These are phyloP conservation scores for Phaenicophaeus curvirostris DNA, from an alignment of 2,797 vertebrate genomes.

Conservation along the genomic window DNA sequence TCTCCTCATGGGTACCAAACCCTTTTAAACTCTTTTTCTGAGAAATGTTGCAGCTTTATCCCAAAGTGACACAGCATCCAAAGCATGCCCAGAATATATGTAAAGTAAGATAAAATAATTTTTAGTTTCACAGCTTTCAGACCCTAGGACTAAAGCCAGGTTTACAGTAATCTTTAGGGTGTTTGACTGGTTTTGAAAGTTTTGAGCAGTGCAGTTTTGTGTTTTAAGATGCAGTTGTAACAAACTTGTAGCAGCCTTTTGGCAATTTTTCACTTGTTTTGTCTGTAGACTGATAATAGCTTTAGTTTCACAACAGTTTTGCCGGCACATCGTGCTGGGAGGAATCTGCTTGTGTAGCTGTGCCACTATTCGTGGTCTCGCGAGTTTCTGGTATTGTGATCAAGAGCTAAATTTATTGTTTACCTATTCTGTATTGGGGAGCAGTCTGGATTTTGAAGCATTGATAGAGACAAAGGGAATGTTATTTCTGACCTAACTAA, in stretches of 20 bases:
- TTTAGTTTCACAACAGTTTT: neutral
- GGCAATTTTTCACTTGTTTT: neutral
- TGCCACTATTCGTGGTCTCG: neutral
- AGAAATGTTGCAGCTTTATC: neutral
- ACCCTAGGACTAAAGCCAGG: neutral
- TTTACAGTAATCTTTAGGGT: neutral
- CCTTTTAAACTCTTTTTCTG: neutral
- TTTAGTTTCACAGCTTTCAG: neutral
- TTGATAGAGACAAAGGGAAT: neutral
- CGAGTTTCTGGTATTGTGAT: neutral
- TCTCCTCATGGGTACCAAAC: neutral
- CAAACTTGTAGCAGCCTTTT: neutral
- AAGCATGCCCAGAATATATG: neutral
- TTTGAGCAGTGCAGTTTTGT: neutral
- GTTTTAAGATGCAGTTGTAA: neutral
- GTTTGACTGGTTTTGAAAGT: neutral
- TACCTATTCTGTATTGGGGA: neutral
- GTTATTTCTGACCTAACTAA: neutral
- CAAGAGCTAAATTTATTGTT: neutral
- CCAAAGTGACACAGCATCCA: neutral
- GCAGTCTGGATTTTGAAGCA: neutral
- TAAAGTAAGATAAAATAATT: neutral
- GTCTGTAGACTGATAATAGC: neutral
- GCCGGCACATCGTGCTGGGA: neutral
- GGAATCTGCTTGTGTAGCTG: neutral